These are phyloP conservation scores for Lophotis ruficrista DNA, from an alignment of 2,113 vertebrate species.

Conservation along the genomic window DNA sequence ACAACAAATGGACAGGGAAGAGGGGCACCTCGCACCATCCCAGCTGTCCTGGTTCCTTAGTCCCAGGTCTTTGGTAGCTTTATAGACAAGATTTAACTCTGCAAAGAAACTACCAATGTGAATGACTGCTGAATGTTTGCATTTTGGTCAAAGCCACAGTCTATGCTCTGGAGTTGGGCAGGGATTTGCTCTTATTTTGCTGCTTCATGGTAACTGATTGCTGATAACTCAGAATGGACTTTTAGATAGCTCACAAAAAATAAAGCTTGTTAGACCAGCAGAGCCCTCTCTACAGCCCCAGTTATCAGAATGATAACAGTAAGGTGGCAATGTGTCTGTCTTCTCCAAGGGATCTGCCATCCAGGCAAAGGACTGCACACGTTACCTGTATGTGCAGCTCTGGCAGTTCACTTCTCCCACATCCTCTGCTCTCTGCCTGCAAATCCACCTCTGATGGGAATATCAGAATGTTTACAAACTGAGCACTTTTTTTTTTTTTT, in stretches of 20 bases:
- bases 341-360: not conserved
- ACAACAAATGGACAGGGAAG: constrained; percentile 9
- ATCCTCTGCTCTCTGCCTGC: not conserved
- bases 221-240: not conserved
- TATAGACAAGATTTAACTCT: not conserved
- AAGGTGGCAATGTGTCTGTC: not conserved
- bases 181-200: not conserved
- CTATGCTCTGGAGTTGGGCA: not conserved
- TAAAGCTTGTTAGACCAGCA: not conserved
- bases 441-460: not conserved
- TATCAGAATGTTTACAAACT: not conserved
- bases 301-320: not conserved
- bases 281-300: not conserved
- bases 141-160: not conserved
- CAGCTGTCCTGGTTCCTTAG: not conserved
- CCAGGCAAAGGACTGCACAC: rapidly evolving
- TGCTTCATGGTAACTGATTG: not conserved
- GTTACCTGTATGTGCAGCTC: not conserved
- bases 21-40: not conserved
- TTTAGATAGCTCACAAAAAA: not conserved
- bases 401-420: not conserved
- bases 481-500: not conserved
- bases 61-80: not conserved
- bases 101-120: not conserved
- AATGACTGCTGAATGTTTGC: not conserved